Conservation (phyloP, 2,113 vertebrate species). For the Piaya cayana region DNA sequence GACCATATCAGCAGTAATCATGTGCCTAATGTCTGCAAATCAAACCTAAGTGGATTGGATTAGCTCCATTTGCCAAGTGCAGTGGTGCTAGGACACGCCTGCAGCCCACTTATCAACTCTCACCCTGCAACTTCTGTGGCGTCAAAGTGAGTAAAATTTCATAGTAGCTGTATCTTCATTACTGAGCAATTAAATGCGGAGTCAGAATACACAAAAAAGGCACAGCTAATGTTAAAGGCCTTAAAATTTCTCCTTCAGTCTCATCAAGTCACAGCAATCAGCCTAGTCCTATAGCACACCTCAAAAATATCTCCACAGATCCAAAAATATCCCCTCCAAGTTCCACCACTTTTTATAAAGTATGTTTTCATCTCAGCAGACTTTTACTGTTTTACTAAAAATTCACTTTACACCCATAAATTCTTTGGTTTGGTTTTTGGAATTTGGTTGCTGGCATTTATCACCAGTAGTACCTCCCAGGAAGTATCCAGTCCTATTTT, state of each 20-base stretch:
- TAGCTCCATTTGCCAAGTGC: not conserved
- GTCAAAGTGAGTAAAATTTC: not conserved
- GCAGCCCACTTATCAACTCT: not conserved
- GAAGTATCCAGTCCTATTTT: not conserved
- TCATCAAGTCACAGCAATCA: not conserved
- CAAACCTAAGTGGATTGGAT: not conserved
- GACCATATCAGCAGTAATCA: not conserved
- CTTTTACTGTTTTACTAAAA: not conserved
- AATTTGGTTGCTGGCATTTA: not conserved
- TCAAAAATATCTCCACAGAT: not conserved
- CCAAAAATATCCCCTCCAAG: accelerated
- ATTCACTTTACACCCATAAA: not conserved
- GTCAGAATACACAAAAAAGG: not conserved
- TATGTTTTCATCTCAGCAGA: not conserved
- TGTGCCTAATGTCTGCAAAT: not conserved
- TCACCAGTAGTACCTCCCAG: not conserved
- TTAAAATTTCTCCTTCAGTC: not conserved
- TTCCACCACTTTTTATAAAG: not conserved
- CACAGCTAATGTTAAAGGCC: not conserved
- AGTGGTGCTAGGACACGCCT: not conserved
- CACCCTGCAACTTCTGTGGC: not conserved
- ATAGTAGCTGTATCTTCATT: not conserved
- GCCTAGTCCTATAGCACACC: not conserved
- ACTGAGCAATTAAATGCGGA: not conserved
- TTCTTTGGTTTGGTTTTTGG: not conserved